Percentiles rank a stretch among this genome's conserved stretches.
These are phyloP conservation scores for Rutilus rutilus DNA, from an alignment of 2,113 vertebrate genomes.

Conservation along the genomic window DNA sequence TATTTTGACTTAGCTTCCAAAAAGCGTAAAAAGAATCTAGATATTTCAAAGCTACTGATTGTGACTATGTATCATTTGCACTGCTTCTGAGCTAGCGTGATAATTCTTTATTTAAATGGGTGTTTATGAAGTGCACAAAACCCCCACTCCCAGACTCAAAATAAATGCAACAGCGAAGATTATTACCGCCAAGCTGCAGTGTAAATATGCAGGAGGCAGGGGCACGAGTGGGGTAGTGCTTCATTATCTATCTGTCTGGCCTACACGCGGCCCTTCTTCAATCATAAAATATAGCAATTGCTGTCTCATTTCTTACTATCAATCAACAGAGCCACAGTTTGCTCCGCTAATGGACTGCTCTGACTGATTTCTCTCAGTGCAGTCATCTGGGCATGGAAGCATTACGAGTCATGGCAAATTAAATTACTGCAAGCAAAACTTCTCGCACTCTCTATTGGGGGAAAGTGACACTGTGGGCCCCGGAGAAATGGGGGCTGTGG, in stretches of 20 bases:
- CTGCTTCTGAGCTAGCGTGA: constrained; percentile 1
- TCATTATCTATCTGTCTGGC: constrained; percentile 47
- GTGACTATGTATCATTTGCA: constrained; percentile 11
- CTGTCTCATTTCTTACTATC: constrained; percentile 60
- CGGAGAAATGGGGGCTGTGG: constrained; percentile 35
- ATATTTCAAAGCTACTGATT: background rate
- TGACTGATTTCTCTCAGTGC: constrained; percentile 61
- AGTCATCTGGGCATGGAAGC: constrained; percentile 61
- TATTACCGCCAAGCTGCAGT: background rate
- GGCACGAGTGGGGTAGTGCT: constrained; percentile 9
- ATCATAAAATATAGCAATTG: constrained; percentile 39
- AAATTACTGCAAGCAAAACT: constrained; percentile 66
- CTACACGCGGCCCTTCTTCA: background rate
- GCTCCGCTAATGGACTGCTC: constrained; percentile 67
- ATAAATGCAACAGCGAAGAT: constrained; percentile 45
- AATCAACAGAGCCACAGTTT: constrained; percentile 64
- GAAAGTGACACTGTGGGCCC: constrained; percentile 19
- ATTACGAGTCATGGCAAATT: constrained; percentile 68
- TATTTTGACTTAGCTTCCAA: background rate
- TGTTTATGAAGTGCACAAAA: constrained; percentile 17
- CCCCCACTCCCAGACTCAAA: constrained; percentile 6
- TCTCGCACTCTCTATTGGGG: constrained; percentile 38
- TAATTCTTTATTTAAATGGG: constrained; percentile 15
- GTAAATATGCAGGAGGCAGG: constrained; percentile 23
- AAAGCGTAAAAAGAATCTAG: background rate